A percentile compares a stretch with the other conserved stretches of the same genome.
phyloP scores from a whole-genome alignment of 1,140 invertebrate genomes.

The Bombus confusus region DNA sequence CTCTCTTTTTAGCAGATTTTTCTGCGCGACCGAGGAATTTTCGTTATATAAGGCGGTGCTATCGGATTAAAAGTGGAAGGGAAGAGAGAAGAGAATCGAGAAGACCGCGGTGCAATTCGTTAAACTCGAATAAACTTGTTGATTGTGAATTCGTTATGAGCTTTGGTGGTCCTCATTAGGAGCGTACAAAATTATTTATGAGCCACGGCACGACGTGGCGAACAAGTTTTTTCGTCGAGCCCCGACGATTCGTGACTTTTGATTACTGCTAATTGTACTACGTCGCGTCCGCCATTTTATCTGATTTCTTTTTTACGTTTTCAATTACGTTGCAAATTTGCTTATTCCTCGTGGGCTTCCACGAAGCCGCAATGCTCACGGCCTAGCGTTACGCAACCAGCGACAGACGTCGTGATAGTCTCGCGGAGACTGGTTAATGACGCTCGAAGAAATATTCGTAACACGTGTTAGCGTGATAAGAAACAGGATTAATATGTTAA shows the following conservation, averaged over 20 bases:
- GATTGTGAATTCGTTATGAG: slow-evolving; percentile 46
- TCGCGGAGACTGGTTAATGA: neutral
- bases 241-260: slow-evolving; percentile 23
- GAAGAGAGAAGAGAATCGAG: neutral
- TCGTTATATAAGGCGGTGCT: neutral
- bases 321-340: neutral
- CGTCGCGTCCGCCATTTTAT: neutral
- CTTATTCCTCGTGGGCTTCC: neutral
- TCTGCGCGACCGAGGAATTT: neutral
- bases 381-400: neutral
- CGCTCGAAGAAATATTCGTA: neutral
- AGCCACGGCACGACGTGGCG: neutral
- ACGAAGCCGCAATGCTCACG: neutral
- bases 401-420: neutral
- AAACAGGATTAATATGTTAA: neutral
- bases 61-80: neutral
- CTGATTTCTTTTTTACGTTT: neutral
- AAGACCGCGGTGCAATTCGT: slow-evolving; percentile 35
- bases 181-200: slow-evolving; percentile 56
- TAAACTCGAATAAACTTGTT: slow-evolving; percentile 57
- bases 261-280: slow-evolving; percentile 40
- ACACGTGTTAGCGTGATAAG: neutral
- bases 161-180: slow-evolving; percentile 56
- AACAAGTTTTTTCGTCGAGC: slow-evolving; percentile 36
- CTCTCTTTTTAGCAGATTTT: slow-evolving; percentile 28